Conservation (phyloP, 2,888 invertebrate species). For the Pristionchus arcanus region DNA sequence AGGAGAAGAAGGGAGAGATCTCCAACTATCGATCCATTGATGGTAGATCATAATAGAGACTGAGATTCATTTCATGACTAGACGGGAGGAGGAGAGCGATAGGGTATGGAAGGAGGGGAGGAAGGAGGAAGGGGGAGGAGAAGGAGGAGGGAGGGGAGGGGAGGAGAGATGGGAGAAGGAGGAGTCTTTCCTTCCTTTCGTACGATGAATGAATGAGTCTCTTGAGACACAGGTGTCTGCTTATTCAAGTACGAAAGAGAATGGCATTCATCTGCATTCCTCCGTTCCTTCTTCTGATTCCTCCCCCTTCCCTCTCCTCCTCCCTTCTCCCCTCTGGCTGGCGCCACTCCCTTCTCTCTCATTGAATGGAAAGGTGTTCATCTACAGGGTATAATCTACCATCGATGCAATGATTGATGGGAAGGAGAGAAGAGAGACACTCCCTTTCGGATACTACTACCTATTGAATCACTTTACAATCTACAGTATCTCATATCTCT, state of each 20-base stretch:
- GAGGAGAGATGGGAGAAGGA: slow-evolving; percentile 21
- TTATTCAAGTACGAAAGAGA: not conserved
- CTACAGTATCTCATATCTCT: not conserved
- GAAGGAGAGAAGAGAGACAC: not conserved
- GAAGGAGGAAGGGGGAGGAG: not conserved
- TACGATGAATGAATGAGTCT: slow-evolving; percentile 49
- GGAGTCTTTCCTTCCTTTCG: not conserved
- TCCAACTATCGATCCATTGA: slow-evolving; percentile 9
- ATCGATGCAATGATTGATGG: not conserved
- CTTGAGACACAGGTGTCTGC: slow-evolving; percentile 39
- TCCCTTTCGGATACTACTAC: not conserved
- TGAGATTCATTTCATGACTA: slow-evolving; percentile 45
- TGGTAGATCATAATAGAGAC: slow-evolving; percentile 3
- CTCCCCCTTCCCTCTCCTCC: not conserved
- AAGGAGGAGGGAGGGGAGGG: not conserved
- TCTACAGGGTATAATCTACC: slow-evolving; percentile 24
- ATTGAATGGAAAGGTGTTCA: not conserved
- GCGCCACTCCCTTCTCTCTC: slow-evolving; percentile 33
- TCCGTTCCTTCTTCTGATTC: not conserved
- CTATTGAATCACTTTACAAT: not conserved
- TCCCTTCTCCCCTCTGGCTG: not conserved
- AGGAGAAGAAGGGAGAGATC: not conserved
- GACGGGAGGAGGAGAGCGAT: slow-evolving; percentile 31
- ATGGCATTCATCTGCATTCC: slow-evolving; percentile 4
- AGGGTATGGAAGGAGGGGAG: slow-evolving; percentile 9